Percentiles rank a stretch among this genome's conserved stretches.
phyloP scores from a whole-genome alignment of 2,888 invertebrate genomes.

The Acleris emargana region DNA sequence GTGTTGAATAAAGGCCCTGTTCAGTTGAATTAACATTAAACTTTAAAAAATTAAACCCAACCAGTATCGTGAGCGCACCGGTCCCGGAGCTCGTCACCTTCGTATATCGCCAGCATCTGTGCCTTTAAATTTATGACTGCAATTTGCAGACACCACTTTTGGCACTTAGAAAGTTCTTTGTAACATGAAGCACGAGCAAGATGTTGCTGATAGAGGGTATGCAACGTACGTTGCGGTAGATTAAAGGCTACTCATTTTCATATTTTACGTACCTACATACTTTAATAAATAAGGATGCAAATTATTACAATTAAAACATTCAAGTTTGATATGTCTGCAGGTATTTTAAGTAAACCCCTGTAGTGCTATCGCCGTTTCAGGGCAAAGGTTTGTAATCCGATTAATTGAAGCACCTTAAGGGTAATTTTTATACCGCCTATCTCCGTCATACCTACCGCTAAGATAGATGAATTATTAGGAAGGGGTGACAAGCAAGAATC shows the following conservation, averaged over 20 bases:
- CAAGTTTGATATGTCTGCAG: not conserved
- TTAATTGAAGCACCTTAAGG: conserved; percentile 13
- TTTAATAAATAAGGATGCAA: no score
- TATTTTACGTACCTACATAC: not conserved
- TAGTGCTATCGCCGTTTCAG: conserved; percentile 8
- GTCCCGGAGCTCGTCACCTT: conserved; percentile 54
- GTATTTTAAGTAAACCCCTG: not conserved
- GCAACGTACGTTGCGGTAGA: not conserved
- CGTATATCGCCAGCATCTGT: conserved; percentile 54
- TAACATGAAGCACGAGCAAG: conserved; percentile 44
- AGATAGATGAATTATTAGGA: not conserved
- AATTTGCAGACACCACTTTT: conserved; percentile 41
- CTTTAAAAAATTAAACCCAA: conserved; percentile 8
- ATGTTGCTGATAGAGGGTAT: conserved; percentile 39
- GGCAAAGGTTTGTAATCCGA: conserved; percentile 14
- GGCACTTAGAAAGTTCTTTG: conserved; percentile 51
- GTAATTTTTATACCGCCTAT: conserved; percentile 5
- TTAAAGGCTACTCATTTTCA: not conserved
- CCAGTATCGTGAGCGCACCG: conserved; percentile 25
- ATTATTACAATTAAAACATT: no score
- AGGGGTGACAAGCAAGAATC: not conserved
- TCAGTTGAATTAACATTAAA: no score
- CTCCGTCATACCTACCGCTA: not conserved
- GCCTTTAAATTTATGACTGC: conserved; percentile 52
- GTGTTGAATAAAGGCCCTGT: no score